These are phyloP conservation scores for Hylia prasina DNA, from an alignment of 2,113 vertebrate species.

Conservation along the genomic window DNA sequence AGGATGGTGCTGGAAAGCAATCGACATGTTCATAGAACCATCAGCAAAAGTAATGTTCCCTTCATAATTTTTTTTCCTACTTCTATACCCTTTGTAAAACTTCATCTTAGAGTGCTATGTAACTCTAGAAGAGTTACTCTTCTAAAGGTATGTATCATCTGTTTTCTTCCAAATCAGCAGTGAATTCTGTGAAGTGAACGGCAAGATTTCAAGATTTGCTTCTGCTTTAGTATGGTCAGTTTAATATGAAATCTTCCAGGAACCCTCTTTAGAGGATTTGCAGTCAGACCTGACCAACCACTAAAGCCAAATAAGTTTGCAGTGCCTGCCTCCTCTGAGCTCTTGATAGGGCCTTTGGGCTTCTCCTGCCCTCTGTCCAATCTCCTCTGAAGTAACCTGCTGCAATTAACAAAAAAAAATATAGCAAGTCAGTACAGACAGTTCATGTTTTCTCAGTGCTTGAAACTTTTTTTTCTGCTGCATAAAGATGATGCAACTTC, in stretches of 20 bases:
- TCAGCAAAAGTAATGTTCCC: neutral
- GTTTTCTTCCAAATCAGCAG: neutral
- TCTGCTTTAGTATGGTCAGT: neutral
- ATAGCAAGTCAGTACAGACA: neutral
- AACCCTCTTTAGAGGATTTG: neutral
- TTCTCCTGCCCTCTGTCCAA: neutral
- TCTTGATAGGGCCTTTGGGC: neutral
- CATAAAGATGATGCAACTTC: neutral
- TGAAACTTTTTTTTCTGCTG: neutral
- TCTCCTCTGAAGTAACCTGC: neutral
- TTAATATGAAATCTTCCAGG: neutral
- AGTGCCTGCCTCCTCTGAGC: neutral
- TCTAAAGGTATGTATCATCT: neutral
- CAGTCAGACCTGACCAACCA: neutral
- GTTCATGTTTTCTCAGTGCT: neutral
- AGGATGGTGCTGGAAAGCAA: neutral
- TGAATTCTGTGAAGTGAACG: neutral
- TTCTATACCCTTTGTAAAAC: neutral
- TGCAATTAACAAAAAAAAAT: neutral
- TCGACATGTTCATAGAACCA: fast-evolving
- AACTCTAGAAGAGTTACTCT: neutral
- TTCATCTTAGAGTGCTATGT: neutral
- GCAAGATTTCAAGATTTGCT: neutral
- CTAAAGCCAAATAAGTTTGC: neutral
- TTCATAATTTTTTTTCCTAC: neutral